Evolutionary conservation across 2,888 invertebrate species (phyloP).

Genomic region (Drosophila testacea): DNA sequence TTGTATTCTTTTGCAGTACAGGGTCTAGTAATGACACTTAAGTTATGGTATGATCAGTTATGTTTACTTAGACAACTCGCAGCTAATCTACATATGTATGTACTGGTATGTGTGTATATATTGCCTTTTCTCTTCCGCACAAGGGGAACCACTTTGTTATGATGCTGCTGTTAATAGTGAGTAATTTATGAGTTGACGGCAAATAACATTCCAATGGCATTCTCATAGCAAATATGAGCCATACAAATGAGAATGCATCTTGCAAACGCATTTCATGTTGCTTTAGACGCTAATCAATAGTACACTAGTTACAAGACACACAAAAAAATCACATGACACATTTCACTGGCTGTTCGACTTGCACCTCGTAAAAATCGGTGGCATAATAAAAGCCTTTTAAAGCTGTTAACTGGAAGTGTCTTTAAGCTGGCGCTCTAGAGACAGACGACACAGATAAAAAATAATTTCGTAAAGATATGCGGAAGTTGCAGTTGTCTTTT

Average conservation of each 20-base stretch:
- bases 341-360: slow-evolving; percentile 23
- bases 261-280: slow-evolving; percentile 1
- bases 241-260: slow-evolving; percentile 23
- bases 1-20: too few relatives aligned
- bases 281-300: slow-evolving; percentile 7
- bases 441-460: slow-evolving; percentile 11
- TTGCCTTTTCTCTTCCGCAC: neutral
- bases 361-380: slow-evolving; percentile 13
- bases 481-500: slow-evolving; percentile 60
- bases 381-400: slow-evolving; percentile 29
- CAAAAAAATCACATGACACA: slow-evolving; percentile 16
- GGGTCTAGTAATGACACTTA: slow-evolving; percentile 31
- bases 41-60: slow-evolving; percentile 54
- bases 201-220: slow-evolving; percentile 31
- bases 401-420: slow-evolving; percentile 48
- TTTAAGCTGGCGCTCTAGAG: slow-evolving; percentile 9
- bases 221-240: slow-evolving; percentile 13
- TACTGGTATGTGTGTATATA: slow-evolving; percentile 2
- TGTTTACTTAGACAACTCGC: slow-evolving; percentile 9
- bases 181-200: slow-evolving; percentile 47
- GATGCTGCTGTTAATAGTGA: slow-evolving; percentile 7
- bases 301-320: neutral
- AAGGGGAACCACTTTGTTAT: slow-evolving; percentile 22
- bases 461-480: slow-evolving; percentile 50
- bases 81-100: slow-evolving; percentile 25